A percentile compares a stretch with the other conserved stretches of the same genome.
These are phyloP conservation scores for Plectropomus leopardus DNA, from an alignment of 2,113 vertebrate species.

Conservation along the genomic window DNA sequence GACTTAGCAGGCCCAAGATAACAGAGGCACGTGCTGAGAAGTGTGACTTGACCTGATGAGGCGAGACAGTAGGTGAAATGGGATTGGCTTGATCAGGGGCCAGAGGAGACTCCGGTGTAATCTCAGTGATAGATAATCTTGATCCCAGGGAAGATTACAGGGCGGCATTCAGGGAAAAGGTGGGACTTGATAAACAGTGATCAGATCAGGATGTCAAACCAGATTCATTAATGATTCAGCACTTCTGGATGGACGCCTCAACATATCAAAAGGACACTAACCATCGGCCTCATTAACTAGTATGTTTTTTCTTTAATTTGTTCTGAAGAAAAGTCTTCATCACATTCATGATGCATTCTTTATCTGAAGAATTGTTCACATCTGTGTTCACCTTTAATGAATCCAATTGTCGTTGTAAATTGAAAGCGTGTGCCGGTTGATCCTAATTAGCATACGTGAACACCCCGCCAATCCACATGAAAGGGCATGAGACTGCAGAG, in stretches of 20 bases:
- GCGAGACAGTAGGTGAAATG: conserved; percentile 22
- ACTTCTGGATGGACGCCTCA: not conserved
- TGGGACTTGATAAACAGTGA: conserved; percentile 12
- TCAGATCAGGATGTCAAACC: conserved; percentile 16
- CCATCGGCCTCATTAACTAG: too few species aligned
- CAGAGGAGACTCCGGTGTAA: conserved; percentile 51
- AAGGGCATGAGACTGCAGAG: too few species aligned
- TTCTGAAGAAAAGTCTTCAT: too few species aligned
- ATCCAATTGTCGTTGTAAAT: too few species aligned
- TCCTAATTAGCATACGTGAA: too few species aligned
- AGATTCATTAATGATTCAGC: not conserved
- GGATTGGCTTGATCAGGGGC: conserved; percentile 55
- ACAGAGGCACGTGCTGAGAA: conserved; percentile 45
- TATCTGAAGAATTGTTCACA: too few species aligned
- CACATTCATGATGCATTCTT: too few species aligned
- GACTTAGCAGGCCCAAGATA: conserved; percentile 38
- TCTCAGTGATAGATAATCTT: conserved; percentile 71
- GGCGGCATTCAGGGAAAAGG: not conserved
- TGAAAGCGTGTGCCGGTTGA: too few species aligned
- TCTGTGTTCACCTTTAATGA: too few species aligned
- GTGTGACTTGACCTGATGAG: conserved; percentile 36
- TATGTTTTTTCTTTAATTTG: too few species aligned
- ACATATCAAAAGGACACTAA: not conserved
- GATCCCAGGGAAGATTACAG: conserved; percentile 47
- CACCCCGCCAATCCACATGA: too few species aligned